Evolutionary conservation across 1,140 invertebrate genomes (phyloP).

Genomic region (Scaptomyza hsui): DNA sequence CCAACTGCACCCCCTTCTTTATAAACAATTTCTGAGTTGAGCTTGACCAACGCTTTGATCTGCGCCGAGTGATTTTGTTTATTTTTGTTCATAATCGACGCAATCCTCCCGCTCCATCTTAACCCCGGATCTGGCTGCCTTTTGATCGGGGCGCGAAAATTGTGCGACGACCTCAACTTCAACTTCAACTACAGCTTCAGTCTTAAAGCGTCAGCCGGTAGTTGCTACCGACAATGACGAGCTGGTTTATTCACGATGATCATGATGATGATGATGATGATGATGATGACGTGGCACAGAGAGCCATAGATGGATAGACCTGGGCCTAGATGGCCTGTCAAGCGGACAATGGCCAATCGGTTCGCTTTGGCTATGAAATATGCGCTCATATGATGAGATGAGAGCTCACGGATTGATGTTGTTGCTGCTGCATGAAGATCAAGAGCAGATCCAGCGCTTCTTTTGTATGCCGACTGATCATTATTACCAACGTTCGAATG

Average conservation of each 20-base stretch:
- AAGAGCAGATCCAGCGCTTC: slow-evolving; percentile 45
- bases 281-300: slow-evolving; percentile 47
- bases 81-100: slow-evolving; percentile 78
- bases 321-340: slow-evolving; percentile 23
- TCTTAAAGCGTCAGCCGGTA: slow-evolving; percentile 56
- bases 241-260: slow-evolving; percentile 28
- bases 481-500: slow-evolving; percentile 34
- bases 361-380: slow-evolving; percentile 51
- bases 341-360: slow-evolving; percentile 60
- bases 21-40: slow-evolving; percentile 46
- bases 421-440: slow-evolving; percentile 5
- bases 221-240: slow-evolving; percentile 77
- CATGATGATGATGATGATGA: slow-evolving; percentile 27
- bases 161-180: slow-evolving; percentile 41
- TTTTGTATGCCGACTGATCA: slow-evolving; percentile 32
- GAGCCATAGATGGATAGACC: slow-evolving; percentile 34
- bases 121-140: slow-evolving; percentile 49
- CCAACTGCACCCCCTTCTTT: neutral
- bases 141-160: slow-evolving; percentile 80
- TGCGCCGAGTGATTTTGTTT: slow-evolving; percentile 76
- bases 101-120: slow-evolving; percentile 31
- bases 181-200: slow-evolving; percentile 4
- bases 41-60: slow-evolving; percentile 70
- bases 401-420: slow-evolving; percentile 21
- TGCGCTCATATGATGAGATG: slow-evolving; percentile 13